Base-by-base conservation (phyloP, 2,888 invertebrate species). In the Leptinotarsa rubiginosa region DNA sequence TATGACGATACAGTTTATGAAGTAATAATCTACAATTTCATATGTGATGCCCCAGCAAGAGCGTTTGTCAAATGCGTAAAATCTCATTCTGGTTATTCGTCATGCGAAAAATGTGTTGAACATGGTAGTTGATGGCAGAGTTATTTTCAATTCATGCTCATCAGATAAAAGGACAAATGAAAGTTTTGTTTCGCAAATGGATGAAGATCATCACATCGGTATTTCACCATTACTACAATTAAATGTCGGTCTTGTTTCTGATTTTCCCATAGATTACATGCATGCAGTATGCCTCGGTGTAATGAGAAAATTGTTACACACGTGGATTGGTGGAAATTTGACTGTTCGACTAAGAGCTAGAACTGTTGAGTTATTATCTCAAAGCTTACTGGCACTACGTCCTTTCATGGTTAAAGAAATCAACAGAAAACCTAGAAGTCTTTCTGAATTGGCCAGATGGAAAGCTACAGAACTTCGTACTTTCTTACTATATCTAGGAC, bases 21-120 rank as follows among this genome's bases (percentile, higher is more conserved):
- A 18, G 62, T 75, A 22, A 59, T 68, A 69, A 69, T 75, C 13
- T 41, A 66, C 52, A 70, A 59, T 68, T 73, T 75, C 56, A 70
- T 75, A 56, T 71, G 74, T 69, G 76, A 76, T 71, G 74, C 71
- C 41, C 75, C 77, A 10, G 77, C 73, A 15, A 72, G 62, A 56
- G 71, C 73, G 22, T 75, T 75, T 75, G 41, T 77, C 16, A 77
- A 77, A 62, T 76, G 74, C 65, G 54, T 72, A 13, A 76, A 76
- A 56, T 54, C 54, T 18, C 76, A 74, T 67, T 49, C 59, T n/a
- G 78, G 78, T 16, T 74, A 78, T 70, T 72, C 76, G 10, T 69
- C 68, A 67, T 78, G 77, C 47, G 74, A 74, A 18, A 75, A 73
- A 47, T 75, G 72, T 56, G 59, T 41, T 47, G 66, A 65, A 50